phyloP scores from a whole-genome alignment of 2,888 invertebrate genomes.

The Drosophila mayaguana region DNA sequence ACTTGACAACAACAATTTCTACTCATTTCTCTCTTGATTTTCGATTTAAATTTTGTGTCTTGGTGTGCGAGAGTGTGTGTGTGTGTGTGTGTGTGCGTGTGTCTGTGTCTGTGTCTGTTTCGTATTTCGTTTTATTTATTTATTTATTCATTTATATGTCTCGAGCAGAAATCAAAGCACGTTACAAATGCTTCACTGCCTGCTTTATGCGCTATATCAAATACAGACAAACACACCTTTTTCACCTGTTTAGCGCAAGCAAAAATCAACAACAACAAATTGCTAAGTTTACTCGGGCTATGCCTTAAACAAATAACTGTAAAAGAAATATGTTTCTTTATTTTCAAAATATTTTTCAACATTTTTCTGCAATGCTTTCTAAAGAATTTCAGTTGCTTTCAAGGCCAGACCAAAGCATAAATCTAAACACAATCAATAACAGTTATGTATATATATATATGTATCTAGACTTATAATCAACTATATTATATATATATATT shows the following conservation, averaged over 20 bases:
- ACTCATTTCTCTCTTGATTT: conserved; percentile 9
- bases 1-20: conserved; percentile 22
- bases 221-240: conserved; percentile 7
- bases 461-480: neutral
- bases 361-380: neutral
- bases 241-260: conserved; percentile 19
- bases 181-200: conserved; percentile 41
- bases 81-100: neutral
- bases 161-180: conserved; percentile 59
- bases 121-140: conserved; percentile 30
- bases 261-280: neutral
- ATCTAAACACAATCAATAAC: neutral
- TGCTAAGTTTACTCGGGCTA: neutral
- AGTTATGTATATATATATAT: neutral
- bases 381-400: neutral
- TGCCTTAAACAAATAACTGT: conserved; percentile 7
- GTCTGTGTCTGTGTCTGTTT: neutral
- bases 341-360: neutral
- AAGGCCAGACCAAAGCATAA: neutral
- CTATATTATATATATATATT: neutral
- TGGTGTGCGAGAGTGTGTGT: neutral
- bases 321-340: neutral
- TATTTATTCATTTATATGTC: conserved; percentile 39
- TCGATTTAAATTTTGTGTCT: conserved; percentile 20
- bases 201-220: conserved; percentile 9